phyloP scores from a whole-genome alignment of 1,140 invertebrate species.

The Micrasema longulum region DNA sequence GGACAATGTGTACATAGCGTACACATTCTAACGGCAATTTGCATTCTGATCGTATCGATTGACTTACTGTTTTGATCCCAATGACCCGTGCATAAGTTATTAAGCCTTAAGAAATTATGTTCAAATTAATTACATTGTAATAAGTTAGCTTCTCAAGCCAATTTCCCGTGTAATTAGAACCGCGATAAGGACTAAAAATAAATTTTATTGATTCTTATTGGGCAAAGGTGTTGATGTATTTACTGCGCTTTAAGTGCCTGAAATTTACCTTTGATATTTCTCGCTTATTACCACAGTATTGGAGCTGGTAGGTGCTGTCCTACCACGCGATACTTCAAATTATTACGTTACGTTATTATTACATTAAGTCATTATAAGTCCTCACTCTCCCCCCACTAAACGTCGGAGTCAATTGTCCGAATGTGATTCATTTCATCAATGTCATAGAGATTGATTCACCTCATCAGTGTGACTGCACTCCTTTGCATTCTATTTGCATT shows the following conservation, averaged over 20 bases:
- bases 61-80: constrained; percentile 36
- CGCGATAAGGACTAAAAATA: too few relatives aligned
- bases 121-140: too few relatives aligned
- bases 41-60: constrained; percentile 41
- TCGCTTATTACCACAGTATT: too few relatives aligned
- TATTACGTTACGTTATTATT: too few relatives aligned
- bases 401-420: constrained; percentile 30
- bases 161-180: too few relatives aligned
- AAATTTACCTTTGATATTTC: too few relatives aligned
- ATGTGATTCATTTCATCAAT: constrained; percentile 31
- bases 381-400: not conserved
- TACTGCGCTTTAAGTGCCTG: too few relatives aligned
- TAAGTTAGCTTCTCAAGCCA: too few relatives aligned
- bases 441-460: constrained; percentile 35
- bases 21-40: constrained; percentile 36
- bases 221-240: too few relatives aligned
- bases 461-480: constrained; percentile 31
- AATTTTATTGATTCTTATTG: too few relatives aligned
- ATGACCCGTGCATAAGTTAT: constrained; percentile 29
- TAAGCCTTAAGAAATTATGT: not conserved
- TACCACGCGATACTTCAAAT: too few relatives aligned
- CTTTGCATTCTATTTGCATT: constrained; percentile 31
- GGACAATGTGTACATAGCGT: constrained; percentile 21
- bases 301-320: too few relatives aligned
- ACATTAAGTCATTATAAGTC: not conserved